Evolutionary conservation across 2,888 invertebrate genomes (phyloP).

Genomic region (Eupeodes latifasciatus): DNA sequence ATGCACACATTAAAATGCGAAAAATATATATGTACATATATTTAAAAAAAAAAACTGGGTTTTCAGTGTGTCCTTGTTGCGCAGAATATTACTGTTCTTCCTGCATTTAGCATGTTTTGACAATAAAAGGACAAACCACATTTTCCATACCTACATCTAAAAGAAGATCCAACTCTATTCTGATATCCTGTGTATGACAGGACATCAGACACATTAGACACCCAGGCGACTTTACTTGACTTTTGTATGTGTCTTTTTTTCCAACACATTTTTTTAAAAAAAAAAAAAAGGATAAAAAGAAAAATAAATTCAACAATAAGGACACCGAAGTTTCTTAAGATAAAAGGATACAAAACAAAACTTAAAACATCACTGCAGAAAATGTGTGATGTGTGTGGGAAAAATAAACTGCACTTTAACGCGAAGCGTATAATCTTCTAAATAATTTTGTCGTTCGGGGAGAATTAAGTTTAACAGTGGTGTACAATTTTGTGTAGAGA

Average conservation of each 20-base stretch:
- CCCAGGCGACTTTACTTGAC: conserved; percentile 58
- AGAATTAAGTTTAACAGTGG: neutral
- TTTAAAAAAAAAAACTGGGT: neutral
- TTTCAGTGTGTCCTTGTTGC: conserved; percentile 8
- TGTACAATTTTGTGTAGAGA: neutral
- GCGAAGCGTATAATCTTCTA: conserved; percentile 28
- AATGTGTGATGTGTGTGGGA: conserved; percentile 67
- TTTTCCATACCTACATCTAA: neutral
- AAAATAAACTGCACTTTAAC: conserved; percentile 60
- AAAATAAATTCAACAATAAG: conserved; percentile 32
- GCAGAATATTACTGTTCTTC: neutral
- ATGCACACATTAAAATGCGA: conserved; percentile 44
- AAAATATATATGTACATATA: neutral
- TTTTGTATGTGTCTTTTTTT: conserved; percentile 46
- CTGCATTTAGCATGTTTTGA: conserved; percentile 31
- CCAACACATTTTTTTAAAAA: conserved; percentile 28
- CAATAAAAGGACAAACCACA: conserved; percentile 51
- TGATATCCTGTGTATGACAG: neutral
- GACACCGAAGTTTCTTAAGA: conserved; percentile 15
- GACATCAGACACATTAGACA: conserved; percentile 50
- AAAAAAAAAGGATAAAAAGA: conserved; percentile 9
- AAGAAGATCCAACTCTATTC: conserved; percentile 26
- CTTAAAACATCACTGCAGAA: conserved; percentile 40
- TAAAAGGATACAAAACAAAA: neutral
- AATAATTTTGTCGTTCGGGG: neutral